Conservation (phyloP, 2,888 invertebrate species). For the Agelastica alni region DNA sequence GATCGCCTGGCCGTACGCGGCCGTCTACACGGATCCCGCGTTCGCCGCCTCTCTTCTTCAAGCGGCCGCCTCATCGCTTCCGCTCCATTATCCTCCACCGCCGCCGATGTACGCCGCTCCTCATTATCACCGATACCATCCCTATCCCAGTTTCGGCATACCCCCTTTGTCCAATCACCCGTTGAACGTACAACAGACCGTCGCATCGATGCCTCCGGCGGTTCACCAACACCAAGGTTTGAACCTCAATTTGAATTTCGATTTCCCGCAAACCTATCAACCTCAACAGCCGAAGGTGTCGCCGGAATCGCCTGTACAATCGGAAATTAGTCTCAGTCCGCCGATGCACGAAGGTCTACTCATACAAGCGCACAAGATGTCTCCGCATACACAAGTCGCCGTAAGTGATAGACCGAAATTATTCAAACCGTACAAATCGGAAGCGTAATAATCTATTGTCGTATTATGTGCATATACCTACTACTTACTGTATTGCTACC, state of each 20-base stretch:
- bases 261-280: conserved; percentile 41
- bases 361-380: conserved; percentile 48
- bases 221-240: conserved; percentile 47
- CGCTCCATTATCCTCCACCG: conserved; percentile 61
- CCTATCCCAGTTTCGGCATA: conserved; percentile 58
- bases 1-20: conserved; percentile 93
- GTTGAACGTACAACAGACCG: conserved; percentile 44
- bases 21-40: conserved; percentile 92
- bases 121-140: conserved; percentile 58
- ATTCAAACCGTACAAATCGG: conserved; percentile 77
- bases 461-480: not conserved
- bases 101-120: conserved; percentile 63
- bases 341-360: conserved; percentile 47
- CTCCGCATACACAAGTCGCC: conserved; percentile 41
- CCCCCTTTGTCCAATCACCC: conserved; percentile 53
- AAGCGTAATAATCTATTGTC: conserved; percentile 46
- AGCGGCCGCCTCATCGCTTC: conserved; percentile 75
- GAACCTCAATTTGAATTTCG: conserved; percentile 46
- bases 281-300: conserved; percentile 41
- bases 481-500: no score
- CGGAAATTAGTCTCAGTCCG: conserved; percentile 55
- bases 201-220: conserved; percentile 55
- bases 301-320: conserved; percentile 50
- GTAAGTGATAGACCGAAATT: conserved; percentile 64
- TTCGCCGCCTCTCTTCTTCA: conserved; percentile 91